Conservation (phyloP, 2,797 vertebrate genomes). For the Cheirogaleus major region DNA sequence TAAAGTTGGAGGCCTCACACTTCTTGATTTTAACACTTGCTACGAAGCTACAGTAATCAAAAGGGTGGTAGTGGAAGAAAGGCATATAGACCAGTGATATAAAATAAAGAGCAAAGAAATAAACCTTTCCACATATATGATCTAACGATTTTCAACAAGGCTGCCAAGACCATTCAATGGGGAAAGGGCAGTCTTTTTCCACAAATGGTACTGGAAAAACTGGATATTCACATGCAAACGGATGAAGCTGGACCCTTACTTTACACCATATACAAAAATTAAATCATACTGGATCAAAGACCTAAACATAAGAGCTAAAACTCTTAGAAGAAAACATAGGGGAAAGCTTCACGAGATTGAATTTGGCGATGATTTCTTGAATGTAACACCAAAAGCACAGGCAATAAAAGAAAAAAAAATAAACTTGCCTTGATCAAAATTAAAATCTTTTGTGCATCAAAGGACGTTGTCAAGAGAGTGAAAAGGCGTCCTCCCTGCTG, state of each 20-base stretch:
- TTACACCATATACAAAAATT: neutral
- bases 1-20: neutral
- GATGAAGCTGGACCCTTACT: neutral
- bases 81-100: neutral
- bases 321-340: neutral
- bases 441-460: neutral
- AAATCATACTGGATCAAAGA: neutral
- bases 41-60: neutral
- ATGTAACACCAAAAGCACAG: neutral
- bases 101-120: neutral
- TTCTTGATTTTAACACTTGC: neutral
- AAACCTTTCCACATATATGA: neutral
- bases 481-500: neutral
- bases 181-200: neutral
- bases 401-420: neutral
- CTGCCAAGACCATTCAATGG: neutral
- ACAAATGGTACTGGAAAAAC: neutral
- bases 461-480: neutral
- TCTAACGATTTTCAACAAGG: neutral
- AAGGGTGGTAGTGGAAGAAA: neutral
- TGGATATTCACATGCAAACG: neutral
- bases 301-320: neutral
- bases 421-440: neutral
- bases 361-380: neutral
- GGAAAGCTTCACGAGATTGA: neutral